A percentile compares a stretch with the other conserved stretches of the same genome.
Conservation (phyloP, 1,140 invertebrate species). For the Melanaphis sacchari region DNA sequence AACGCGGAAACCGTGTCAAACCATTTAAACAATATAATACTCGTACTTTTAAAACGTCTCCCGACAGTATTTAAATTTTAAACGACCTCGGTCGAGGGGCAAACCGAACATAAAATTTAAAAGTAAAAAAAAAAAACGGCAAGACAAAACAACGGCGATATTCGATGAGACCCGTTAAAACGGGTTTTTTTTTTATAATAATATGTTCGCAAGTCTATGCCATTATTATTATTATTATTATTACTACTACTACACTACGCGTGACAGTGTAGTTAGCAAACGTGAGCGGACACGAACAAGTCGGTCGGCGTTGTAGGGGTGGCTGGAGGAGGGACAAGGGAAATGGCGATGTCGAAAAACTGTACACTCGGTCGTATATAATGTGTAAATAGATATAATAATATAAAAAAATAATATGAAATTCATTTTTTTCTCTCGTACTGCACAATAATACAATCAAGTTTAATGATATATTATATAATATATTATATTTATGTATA, state of each 20-base stretch:
- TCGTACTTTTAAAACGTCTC: not conserved
- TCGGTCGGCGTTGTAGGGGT: not conserved
- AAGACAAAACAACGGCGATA: not conserved
- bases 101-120: not conserved
- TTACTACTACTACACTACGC: not conserved
- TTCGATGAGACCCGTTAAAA: not conserved
- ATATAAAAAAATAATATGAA: not conserved
- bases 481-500: not conserved
- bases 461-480: not conserved
- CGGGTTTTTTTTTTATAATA: constrained; percentile 21
- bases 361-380: not conserved
- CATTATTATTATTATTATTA: not conserved
- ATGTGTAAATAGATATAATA: not conserved
- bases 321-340: too few species aligned
- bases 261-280: not conserved
- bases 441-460: not conserved
- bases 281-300: not conserved
- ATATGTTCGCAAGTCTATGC: not conserved
- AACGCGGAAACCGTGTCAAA: too few species aligned
- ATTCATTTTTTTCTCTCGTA: not conserved
- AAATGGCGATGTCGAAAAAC: not conserved
- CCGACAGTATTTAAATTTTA: not conserved
- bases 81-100: not conserved
- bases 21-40: too few species aligned
- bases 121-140: not conserved